Base-by-base conservation (phyloP, 2,888 invertebrate genomes). In the Dichetophora obliterata region DNA sequence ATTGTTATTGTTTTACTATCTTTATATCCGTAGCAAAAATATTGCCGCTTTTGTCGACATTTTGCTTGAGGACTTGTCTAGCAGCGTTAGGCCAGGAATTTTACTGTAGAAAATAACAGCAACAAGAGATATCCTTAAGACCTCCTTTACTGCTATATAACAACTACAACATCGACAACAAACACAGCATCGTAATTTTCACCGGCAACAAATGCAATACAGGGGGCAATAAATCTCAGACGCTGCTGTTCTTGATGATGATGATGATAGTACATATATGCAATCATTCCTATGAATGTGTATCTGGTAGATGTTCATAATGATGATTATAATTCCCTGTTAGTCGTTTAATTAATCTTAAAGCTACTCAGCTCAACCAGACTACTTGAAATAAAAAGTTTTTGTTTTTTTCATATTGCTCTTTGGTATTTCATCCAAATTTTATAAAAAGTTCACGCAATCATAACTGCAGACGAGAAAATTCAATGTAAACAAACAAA, bases 331-430 rank as follows among this genome's bases (percentile, higher is more conserved):
- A 75, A 68, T 77, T 68, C 43, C 69, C 48, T 73, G 66, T 71
- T 66, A 78, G 78, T 77, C 70, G 61, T 77, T 80, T 78, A 78
- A 80, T 80, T 78, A 78, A 77, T 43, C 43, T 43, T 43, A 43
- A 14, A 43, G 43, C 43, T 43, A 43, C 11, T 43, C 43, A 59
- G 59, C 59, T 9, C 59, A 59, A 59, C 59, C 59, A 59, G 59
- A 59, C 59, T 27, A 59, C 59, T 59, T 59, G 59, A 59, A 27
- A 22, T 27, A 24, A 59, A 59, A 59, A 11, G 9, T 59, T 54
- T 54, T 19, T 54, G 19, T 54, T n/a, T n/a, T 54, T 5, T 6
- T 16, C 11, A 31, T 31, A 4, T 31, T n/a, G 63, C 31, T 31
- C 6, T 63, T 31, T 27, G 63, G 9, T 54, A 54, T 19, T 48